These are phyloP conservation scores for Apotomis capreana DNA, from an alignment of 2,888 invertebrate species.

Conservation along the genomic window DNA sequence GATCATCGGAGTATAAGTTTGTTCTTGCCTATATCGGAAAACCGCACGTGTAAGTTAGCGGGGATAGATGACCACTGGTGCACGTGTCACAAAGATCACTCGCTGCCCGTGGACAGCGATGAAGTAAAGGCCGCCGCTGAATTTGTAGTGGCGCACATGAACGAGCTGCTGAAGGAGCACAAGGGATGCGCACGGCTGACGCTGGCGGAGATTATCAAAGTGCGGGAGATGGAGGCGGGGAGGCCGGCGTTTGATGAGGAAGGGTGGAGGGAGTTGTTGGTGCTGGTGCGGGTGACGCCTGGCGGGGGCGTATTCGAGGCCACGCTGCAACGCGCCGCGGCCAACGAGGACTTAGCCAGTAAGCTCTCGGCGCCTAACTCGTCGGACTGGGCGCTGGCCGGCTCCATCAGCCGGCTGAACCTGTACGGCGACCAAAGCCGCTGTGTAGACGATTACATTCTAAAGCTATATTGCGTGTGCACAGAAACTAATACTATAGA, in stretches of 20 bases:
- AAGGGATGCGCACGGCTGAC: constrained; percentile 86
- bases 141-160: constrained; percentile 86
- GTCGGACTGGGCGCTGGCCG: constrained; percentile 80
- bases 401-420: constrained; percentile 90
- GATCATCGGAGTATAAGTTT: constrained; percentile 87
- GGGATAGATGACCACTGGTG: constrained; percentile 94
- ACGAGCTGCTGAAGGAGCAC: constrained; percentile 83
- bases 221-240: constrained; percentile 84
- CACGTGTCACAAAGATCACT: constrained; percentile 89
- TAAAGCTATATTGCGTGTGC: constrained; percentile 92
- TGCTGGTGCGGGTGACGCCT: constrained; percentile 86
- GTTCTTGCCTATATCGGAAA: constrained; percentile 87
- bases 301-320: constrained; percentile 91
- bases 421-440: constrained; percentile 91
- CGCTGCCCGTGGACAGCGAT: constrained; percentile 79
- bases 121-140: constrained; percentile 83
- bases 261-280: constrained; percentile 84
- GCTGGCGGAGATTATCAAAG: constrained; percentile 85
- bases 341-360: constrained; percentile 20
- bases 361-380: constrained; percentile 42
- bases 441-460: constrained; percentile 88
- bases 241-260: constrained; percentile 64
- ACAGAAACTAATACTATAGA: constrained; percentile 42
- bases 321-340: constrained; percentile 79
- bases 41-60: constrained; percentile 90